A percentile compares a stretch with the other conserved stretches of the same genome.
Evolutionary conservation across 2,113 vertebrate genomes (phyloP).

Genomic region (Leucoraja erinaceus): DNA sequence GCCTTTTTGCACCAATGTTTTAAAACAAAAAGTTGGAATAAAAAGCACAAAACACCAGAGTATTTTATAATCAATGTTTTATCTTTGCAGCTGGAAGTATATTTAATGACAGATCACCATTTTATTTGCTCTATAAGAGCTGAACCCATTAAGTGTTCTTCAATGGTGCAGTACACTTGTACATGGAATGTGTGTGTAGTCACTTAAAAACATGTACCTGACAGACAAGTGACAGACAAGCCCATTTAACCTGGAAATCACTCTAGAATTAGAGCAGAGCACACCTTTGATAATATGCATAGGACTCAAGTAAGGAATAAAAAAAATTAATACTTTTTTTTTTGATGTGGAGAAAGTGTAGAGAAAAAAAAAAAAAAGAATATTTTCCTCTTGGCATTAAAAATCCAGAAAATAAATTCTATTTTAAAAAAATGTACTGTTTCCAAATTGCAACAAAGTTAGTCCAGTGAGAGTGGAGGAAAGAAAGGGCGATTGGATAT

Average conservation of each 20-base stretch:
- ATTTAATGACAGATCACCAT: slow-evolving; percentile 41
- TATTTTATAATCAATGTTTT: slow-evolving; percentile 54
- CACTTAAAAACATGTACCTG: slow-evolving; percentile 35
- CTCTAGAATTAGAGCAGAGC: slow-evolving; percentile 32
- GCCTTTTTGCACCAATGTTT: no score
- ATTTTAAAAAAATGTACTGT: slow-evolving; percentile 14
- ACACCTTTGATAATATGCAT: slow-evolving; percentile 33
- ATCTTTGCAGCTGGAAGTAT: slow-evolving; percentile 65
- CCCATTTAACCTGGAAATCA: slow-evolving; percentile 34
- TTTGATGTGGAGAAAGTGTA: slow-evolving; percentile 8
- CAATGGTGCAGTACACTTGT: slow-evolving; percentile 30
- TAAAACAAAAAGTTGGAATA: not conserved
- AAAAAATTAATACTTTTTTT: slow-evolving; percentile 31
- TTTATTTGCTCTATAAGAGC: slow-evolving; percentile 35
- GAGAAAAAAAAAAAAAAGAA: not conserved
- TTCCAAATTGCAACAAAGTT: slow-evolving; percentile 29
- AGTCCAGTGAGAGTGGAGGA: not conserved
- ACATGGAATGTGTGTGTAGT: slow-evolving; percentile 38
- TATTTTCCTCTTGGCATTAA: slow-evolving; percentile 7
- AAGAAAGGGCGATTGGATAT: slow-evolving; percentile 48
- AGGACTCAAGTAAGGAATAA: slow-evolving; percentile 36
- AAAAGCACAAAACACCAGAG: slow-evolving; percentile 13
- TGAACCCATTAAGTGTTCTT: slow-evolving; percentile 31
- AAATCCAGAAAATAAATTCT: slow-evolving; percentile 24
- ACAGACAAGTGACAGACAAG: slow-evolving; percentile 30